phyloP scores from a whole-genome alignment of 2,113 vertebrate genomes.

The Aplodontia rufa region DNA sequence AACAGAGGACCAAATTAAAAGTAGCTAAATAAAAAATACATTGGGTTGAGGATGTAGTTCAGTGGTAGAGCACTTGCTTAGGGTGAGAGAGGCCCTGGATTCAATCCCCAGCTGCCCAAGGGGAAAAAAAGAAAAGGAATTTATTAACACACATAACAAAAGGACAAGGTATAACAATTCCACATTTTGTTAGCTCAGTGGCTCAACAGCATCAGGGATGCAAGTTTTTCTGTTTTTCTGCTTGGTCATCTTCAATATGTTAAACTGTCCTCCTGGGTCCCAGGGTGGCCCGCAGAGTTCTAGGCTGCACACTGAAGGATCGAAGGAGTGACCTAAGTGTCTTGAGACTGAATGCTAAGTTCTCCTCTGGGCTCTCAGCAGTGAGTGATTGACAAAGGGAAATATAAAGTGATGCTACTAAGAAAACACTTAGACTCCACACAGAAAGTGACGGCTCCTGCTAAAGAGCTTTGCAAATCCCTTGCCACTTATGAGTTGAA shows the following conservation, averaged over 20 bases:
- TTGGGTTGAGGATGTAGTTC: too few relatives aligned
- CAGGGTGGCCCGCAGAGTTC: neutral
- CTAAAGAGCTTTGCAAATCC: constrained; percentile 2
- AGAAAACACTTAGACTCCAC: neutral
- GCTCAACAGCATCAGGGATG: neutral
- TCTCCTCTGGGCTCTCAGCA: neutral
- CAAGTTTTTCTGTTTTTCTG: neutral
- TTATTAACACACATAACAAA: neutral
- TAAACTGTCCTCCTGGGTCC: neutral
- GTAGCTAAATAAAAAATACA: neutral
- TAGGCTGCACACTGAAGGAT: neutral
- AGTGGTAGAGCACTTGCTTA: too few relatives aligned
- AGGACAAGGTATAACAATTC: neutral
- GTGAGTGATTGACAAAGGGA: neutral
- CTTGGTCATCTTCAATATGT: neutral
- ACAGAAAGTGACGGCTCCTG: neutral
- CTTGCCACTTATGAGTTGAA: neutral
- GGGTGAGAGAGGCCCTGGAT: too few relatives aligned
- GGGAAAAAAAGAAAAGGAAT: neutral
- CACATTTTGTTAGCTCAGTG: neutral
- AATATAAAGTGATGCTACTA: neutral
- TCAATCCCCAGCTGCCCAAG: too few relatives aligned
- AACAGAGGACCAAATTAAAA: neutral
- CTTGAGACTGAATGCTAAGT: neutral
- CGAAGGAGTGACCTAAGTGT: neutral